Evolutionary conservation across 2,113 vertebrate species (phyloP).

Genomic region (Dolichotis patagonum): DNA sequence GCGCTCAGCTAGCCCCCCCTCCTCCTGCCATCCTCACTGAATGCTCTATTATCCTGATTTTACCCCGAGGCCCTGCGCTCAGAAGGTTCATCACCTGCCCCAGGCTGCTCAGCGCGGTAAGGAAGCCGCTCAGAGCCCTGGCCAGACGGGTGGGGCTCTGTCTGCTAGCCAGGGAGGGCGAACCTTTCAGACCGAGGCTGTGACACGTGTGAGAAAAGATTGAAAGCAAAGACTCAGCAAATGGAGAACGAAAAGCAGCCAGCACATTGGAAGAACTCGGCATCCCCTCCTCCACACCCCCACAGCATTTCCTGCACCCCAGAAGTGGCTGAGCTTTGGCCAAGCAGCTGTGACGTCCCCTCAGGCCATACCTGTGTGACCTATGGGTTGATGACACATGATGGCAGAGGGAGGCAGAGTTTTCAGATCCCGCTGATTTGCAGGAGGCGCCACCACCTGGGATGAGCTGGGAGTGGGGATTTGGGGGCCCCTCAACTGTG

Average conservation of each 20-base stretch:
- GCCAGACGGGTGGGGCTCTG: background rate
- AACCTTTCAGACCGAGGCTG: background rate
- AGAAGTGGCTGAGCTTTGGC: no score
- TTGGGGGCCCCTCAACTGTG: no score
- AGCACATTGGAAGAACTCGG: background rate
- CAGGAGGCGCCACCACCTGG: no score
- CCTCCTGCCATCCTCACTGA: background rate
- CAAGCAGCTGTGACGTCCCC: no score
- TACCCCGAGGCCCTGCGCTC: background rate
- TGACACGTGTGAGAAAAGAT: background rate
- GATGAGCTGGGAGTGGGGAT: no score
- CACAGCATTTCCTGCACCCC: no score
- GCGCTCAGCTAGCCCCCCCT: background rate
- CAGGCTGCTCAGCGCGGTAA: background rate
- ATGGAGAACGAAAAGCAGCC: background rate
- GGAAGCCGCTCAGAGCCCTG: background rate
- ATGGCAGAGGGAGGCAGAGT: no score
- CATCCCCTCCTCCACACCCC: no score
- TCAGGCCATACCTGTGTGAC: no score
- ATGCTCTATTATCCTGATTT: background rate
- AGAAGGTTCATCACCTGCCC: background rate
- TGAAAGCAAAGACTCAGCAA: background rate
- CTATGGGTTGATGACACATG: no score
- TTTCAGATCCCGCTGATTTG: no score
- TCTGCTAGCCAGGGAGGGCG: background rate